Percentiles rank a stretch among this genome's conserved stretches.
Conservation (phyloP, 2,888 invertebrate genomes). For the Pecten maximus region DNA sequence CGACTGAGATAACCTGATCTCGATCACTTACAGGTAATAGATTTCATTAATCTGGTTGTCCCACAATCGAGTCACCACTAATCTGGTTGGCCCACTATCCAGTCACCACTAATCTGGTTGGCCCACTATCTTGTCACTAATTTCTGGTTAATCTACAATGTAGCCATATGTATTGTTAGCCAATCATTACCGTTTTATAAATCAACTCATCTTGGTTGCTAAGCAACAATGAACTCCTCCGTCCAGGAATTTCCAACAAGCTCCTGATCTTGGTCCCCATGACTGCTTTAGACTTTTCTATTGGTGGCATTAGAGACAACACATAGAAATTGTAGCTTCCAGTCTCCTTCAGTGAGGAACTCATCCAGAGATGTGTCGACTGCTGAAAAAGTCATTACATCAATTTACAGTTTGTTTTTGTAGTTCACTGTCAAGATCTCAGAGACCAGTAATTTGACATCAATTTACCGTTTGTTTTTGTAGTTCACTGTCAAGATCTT, state of each 20-base stretch:
- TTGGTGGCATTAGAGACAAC: constrained; percentile 70
- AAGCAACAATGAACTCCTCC: constrained; percentile 51
- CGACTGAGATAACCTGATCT: no score
- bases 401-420: neutral
- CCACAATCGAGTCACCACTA: no score
- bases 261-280: constrained; percentile 67
- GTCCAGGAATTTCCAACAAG: constrained; percentile 70
- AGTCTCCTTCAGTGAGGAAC: neutral
- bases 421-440: neutral
- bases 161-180: no score
- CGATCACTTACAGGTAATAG: no score
- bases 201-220: neutral
- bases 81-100: no score
- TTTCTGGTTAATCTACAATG: no score
- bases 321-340: constrained; percentile 69
- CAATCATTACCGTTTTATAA: neutral
- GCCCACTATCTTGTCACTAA: no score
- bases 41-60: no score
- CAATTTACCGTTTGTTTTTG: neutral
- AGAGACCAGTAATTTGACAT: no score
- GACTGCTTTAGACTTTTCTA: constrained; percentile 56
- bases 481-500: neutral
- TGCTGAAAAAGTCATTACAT: neutral
- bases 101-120: no score
- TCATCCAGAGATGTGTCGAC: neutral